Evolutionary conservation across 1,140 invertebrate species (phyloP).

Genomic region (Nephotettix cincticeps): DNA sequence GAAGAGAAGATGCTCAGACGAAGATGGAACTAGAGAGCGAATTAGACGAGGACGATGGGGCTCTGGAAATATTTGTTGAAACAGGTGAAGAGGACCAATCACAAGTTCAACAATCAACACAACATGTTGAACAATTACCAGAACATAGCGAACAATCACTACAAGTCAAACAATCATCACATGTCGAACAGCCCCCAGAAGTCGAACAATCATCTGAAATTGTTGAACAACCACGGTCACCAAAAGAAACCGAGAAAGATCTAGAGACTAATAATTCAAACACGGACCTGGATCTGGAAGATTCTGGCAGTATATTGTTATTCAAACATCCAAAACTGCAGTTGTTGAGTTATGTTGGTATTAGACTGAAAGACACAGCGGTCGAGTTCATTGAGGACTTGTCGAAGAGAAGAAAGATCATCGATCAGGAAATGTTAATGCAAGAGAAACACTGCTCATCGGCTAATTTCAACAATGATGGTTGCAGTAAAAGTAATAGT

Average conservation of each 20-base stretch:
- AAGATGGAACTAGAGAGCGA: background rate
- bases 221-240: too few relatives aligned
- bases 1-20: background rate
- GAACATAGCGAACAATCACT: too few relatives aligned
- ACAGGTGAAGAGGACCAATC: background rate
- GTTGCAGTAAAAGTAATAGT: background rate
- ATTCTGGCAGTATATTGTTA: background rate
- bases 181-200: too few relatives aligned
- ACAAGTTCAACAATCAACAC: too few relatives aligned
- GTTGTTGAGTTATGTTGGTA: background rate
- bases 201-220: too few relatives aligned
- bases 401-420: background rate
- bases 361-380: background rate
- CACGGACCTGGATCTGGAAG: background rate
- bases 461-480: background rate
- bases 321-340: background rate
- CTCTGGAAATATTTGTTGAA: constrained; percentile 13
- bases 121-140: too few relatives aligned
- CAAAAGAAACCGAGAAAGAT: too few relatives aligned
- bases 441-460: background rate
- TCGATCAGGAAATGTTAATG: background rate
- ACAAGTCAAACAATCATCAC: too few relatives aligned
- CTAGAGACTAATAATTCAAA: too few relatives aligned
- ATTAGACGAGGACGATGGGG: background rate
- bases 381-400: constrained; percentile 5